A percentile compares a stretch with the other conserved stretches of the same genome.
phyloP scores from a whole-genome alignment of 2,113 vertebrate genomes.

The pig (Sus scrofa) region T2T-Sscrofa CM000813.6:94543001-94543500 shows the following conservation, averaged over 20 bases:
- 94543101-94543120: not conserved
- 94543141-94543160: not conserved
- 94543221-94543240: not conserved
- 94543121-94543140: not conserved
- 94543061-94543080: not conserved
- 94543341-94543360: not conserved
- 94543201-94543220: not conserved
- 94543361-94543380: conserved; percentile 35
- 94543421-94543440: not conserved
- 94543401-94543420: not conserved
- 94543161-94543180: not conserved
- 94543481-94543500: not conserved
- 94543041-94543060: not conserved
- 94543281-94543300: not conserved
- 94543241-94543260: not conserved
- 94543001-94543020: not conserved
- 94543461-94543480: conserved; percentile 15
- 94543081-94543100: not conserved
- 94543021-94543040: not conserved
- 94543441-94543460: conserved; percentile 30
- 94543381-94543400: not conserved
- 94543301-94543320: not conserved
- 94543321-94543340: not conserved
- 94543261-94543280: not conserved
- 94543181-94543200: not conserved